Evolutionary conservation across 2,888 invertebrate species (phyloP).

Genomic region (Trileptium ribeirensis): DNA sequence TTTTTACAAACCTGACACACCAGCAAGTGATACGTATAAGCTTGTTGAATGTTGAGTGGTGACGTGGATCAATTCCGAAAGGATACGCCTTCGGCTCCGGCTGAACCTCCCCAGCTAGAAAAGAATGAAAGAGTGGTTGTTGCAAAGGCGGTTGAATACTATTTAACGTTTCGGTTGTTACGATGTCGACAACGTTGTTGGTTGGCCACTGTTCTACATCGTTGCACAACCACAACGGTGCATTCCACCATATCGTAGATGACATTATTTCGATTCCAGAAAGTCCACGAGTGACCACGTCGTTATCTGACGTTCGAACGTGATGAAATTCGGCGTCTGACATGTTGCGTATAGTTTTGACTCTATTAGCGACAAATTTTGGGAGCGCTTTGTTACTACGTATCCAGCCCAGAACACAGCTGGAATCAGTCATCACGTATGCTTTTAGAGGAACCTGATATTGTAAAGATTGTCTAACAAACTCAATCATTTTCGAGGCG

Average conservation of each 20-base stretch:
- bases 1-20: no score
- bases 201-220: not conserved
- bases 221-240: slow-evolving; percentile 36
- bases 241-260: slow-evolving; percentile 38
- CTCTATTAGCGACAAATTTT: slow-evolving; percentile 38
- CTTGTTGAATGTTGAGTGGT: no score
- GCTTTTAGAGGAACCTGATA: slow-evolving; percentile 25
- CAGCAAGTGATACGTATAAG: no score
- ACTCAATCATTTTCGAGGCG: slow-evolving; percentile 20
- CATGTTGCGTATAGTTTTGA: slow-evolving; percentile 34
- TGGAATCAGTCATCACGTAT: slow-evolving; percentile 34
- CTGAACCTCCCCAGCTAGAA: no score
- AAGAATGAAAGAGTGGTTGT: no score
- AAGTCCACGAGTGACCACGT: slow-evolving; percentile 39
- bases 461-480: slow-evolving; percentile 31
- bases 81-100: no score
- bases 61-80: no score
- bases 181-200: no score
- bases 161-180: no score
- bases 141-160: no score
- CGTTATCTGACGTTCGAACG: slow-evolving; percentile 39
- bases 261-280: slow-evolving; percentile 23
- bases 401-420: slow-evolving; percentile 37
- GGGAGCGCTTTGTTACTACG: slow-evolving; percentile 1
- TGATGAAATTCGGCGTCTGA: slow-evolving; percentile 38